Base-by-base conservation (phyloP, 2,888 invertebrate species). In the Tortricodes alternella region DNA sequence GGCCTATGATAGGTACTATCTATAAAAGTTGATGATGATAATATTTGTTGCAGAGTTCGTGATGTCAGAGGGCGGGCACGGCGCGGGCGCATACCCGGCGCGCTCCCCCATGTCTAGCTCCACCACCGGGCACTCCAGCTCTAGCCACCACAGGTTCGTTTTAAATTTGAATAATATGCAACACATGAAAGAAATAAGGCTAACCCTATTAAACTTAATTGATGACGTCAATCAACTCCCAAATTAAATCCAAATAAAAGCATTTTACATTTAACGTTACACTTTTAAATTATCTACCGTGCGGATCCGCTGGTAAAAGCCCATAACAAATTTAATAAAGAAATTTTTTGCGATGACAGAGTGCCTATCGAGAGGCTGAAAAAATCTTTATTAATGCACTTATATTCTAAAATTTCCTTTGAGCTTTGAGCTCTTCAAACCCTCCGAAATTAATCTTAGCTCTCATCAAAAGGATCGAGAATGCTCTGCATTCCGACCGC, bases 351-450 rank as follows among this genome's bases (percentile, higher is more conserved):
- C 73, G 72, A 78, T 74, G 76, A 73, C 73, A 71, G 78, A 85
- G 82, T 82, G 76, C 81, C 83, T 79, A 76, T 77, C 66, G 65
- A 67, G 66, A 68, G 67, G 68, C 74, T 78, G 73, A 82, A 78
- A 81, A 50, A 82, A 82, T 80, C 78, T 87, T 85, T 84, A 89
- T 85, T 87, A 87, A 89, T 89, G 85, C 86, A 89, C 87, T 88
- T 88, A 87, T 80, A 85, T 87, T 86, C 86, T 80, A 83, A 86
- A 88, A 85, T 83, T 84, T 84, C 85, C 85, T 87, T 89, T 89
- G 87, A 85, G 77, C 85, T 85, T 87, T 88, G 86, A 85, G 78
- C 77, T 72, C 64, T 69, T 68, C 67, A 74, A 77, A 65, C 84
- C 82, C 85, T 76, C 76, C 80, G 76, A 86, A 85, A 89, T 89